phyloP scores from a whole-genome alignment of 2,113 vertebrate species.

The Dromiciops gliroides region DNA sequence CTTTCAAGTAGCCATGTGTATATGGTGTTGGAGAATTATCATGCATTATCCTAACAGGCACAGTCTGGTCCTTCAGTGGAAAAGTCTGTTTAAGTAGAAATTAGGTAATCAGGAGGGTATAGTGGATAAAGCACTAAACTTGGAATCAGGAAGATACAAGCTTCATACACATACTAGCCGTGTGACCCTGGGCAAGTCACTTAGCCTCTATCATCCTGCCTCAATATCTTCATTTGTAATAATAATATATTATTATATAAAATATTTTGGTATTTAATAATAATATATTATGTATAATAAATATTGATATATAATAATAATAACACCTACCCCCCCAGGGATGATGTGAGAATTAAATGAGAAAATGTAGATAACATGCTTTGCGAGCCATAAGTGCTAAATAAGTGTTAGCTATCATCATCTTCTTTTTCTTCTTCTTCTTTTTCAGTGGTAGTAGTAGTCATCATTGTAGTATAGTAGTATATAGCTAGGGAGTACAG shows the following conservation, averaged over 20 bases:
- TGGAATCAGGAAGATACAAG: not conserved
- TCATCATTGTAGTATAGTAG: not conserved
- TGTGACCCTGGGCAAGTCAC: not conserved
- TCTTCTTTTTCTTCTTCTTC: no score
- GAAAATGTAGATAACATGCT: not conserved
- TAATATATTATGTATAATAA: not conserved
- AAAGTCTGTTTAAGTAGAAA: constrained; percentile 39
- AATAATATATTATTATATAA: not conserved
- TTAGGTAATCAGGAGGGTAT: not conserved
- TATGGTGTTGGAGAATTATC: not conserved
- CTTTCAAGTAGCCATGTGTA: not conserved
- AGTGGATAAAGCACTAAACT: not conserved
- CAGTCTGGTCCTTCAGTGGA: constrained; percentile 8
- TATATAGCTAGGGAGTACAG: not conserved
- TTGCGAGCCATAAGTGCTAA: not conserved
- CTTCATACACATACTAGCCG: constrained; percentile 1
- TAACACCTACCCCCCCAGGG: not conserved
- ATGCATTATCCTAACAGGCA: constrained; percentile 60
- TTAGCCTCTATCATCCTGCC: not conserved
- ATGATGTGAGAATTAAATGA: not conserved
- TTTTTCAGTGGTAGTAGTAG: no score
- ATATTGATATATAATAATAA: not conserved
- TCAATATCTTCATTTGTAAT: not conserved
- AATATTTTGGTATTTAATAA: no score
- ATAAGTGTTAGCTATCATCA: not conserved